These are phyloP conservation scores for Drosophila mayri DNA, from an alignment of 1,140 invertebrate genomes.

Conservation along the genomic window DNA sequence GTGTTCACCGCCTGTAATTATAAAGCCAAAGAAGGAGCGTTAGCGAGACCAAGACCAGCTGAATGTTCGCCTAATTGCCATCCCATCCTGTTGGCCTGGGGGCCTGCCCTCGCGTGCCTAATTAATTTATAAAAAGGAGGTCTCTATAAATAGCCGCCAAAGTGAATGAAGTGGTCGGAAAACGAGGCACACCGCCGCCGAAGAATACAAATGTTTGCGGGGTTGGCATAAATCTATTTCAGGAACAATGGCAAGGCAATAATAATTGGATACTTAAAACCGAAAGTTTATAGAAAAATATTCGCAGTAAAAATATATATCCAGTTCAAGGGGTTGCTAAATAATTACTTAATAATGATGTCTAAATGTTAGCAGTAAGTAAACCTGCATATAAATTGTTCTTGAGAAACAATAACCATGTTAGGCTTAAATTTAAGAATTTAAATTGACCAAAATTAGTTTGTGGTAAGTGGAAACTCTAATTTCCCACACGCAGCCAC, in stretches of 20 bases:
- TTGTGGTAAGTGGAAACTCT: background rate
- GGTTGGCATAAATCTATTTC: slow-evolving; percentile 2
- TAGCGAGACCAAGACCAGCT: slow-evolving; percentile 23
- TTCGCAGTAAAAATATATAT: background rate
- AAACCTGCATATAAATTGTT: background rate
- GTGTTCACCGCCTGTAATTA: slow-evolving; percentile 78
- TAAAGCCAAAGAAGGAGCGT: slow-evolving; percentile 5
- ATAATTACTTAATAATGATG: background rate
- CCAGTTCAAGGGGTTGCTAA: background rate
- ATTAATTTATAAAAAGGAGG: slow-evolving; percentile 68
- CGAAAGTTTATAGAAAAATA: background rate
- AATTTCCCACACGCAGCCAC: background rate
- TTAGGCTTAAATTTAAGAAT: background rate
- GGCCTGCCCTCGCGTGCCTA: slow-evolving; percentile 45
- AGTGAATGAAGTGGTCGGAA: slow-evolving; percentile 16
- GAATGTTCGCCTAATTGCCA: slow-evolving; percentile 30
- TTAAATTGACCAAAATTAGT: background rate
- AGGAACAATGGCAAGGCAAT: background rate
- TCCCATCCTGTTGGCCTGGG: slow-evolving; percentile 5
- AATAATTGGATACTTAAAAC: slow-evolving; percentile 1
- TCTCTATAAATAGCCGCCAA: slow-evolving; percentile 36
- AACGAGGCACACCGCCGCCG: slow-evolving; percentile 19
- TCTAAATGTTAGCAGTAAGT: background rate
- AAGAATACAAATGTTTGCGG: slow-evolving; percentile 12
- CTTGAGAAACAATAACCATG: background rate